Conservation (phyloP, 2,113 vertebrate genomes). For the Coptodon rendalli region DNA sequence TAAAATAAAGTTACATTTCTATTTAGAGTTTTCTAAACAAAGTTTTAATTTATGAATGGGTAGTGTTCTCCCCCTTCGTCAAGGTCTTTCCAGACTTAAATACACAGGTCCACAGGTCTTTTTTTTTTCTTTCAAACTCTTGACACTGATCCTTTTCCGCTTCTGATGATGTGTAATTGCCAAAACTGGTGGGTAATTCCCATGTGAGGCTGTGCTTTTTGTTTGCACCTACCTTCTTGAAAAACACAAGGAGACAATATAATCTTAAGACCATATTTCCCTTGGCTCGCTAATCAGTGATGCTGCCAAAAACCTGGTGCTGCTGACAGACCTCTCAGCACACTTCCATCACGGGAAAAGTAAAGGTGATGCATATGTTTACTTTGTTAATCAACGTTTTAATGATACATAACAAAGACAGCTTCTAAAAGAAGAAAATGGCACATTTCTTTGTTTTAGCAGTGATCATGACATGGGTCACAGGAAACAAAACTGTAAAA, state of each 20-base stretch:
- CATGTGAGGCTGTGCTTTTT: background rate
- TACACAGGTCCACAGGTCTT: background rate
- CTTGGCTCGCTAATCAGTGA: background rate
- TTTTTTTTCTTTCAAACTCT: background rate
- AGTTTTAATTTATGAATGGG: background rate
- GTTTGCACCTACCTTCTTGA: background rate
- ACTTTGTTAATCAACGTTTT: background rate
- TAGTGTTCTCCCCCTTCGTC: accelerated
- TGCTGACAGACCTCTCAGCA: background rate
- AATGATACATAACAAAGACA: background rate
- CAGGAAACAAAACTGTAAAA: background rate
- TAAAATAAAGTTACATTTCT: background rate
- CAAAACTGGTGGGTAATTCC: background rate
- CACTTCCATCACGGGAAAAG: background rate
- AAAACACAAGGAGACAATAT: background rate
- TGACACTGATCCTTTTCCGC: background rate
- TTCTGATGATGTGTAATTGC: background rate
- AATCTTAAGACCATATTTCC: background rate
- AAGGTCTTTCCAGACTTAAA: background rate
- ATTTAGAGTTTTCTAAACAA: background rate
- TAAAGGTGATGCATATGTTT: background rate
- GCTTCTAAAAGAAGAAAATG: background rate
- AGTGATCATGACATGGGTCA: background rate
- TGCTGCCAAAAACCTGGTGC: background rate
- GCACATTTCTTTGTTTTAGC: background rate